A percentile compares a stretch with the other conserved stretches of the same genome.
Evolutionary conservation across 2,888 invertebrate species (phyloP).

Genomic region (Entomobrya multifasciata): DNA sequence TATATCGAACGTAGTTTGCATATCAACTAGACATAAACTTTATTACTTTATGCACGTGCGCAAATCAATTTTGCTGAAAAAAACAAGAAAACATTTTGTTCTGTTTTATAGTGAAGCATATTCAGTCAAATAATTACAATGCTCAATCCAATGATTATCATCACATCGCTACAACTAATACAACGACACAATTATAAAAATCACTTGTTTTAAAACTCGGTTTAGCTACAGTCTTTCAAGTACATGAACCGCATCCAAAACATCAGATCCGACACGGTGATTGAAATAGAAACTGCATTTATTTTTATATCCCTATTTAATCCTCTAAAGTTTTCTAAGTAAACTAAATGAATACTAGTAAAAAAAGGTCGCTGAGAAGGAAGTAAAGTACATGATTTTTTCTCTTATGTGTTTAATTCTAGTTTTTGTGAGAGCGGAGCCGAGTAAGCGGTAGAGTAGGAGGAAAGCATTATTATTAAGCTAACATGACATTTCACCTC

Average conservation of each 20-base stretch:
- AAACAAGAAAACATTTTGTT: no score
- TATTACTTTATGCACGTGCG: conserved; percentile 17
- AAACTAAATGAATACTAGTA: neutral
- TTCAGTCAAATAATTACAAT: neutral
- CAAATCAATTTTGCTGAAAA: no score
- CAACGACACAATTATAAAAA: neutral
- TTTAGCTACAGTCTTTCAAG: neutral
- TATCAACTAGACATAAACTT: conserved; percentile 13
- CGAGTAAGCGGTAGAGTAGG: neutral
- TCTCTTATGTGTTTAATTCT: neutral
- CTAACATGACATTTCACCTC: conserved; percentile 67
- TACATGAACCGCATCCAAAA: conserved; percentile 12
- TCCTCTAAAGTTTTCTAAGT: conserved; percentile 3
- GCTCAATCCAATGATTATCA: neutral
- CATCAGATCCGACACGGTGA: conserved; percentile 32
- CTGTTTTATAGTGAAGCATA: no score
- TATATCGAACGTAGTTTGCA: conserved; percentile 26
- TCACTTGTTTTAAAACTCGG: neutral
- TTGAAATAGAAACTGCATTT: conserved; percentile 1
- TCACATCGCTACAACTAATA: neutral
- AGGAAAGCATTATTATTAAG: conserved; percentile 59
- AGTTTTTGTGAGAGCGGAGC: conserved; percentile 20
- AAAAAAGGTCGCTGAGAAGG: neutral
- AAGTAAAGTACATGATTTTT: neutral
- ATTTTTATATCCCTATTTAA: conserved; percentile 1